These are phyloP conservation scores for Ophiodon elongatus DNA, from an alignment of 2,113 vertebrate genomes.

Conservation along the genomic window DNA sequence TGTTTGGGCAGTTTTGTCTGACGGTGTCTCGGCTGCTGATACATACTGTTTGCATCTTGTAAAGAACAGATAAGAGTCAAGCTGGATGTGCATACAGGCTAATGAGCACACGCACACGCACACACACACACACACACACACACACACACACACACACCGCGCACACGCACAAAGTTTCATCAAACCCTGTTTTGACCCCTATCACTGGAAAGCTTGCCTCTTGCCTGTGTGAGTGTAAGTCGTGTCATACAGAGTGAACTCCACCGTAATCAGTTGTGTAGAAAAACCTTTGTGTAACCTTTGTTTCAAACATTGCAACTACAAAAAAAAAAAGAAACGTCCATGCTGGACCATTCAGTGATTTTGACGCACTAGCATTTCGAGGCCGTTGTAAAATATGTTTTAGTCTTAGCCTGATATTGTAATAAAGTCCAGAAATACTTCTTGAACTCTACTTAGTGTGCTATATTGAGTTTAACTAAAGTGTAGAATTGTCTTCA, in stretches of 20 bases:
- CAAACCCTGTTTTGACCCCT: slow-evolving; percentile 60
- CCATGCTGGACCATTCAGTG: slow-evolving; percentile 19
- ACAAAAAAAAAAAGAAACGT: not conserved
- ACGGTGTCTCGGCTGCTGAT: slow-evolving; percentile 2
- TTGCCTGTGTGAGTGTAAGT: slow-evolving; percentile 29
- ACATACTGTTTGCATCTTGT: slow-evolving; percentile 12
- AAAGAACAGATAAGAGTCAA: slow-evolving; percentile 29
- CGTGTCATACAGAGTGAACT: slow-evolving; percentile 14
- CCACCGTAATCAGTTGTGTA: not conserved
- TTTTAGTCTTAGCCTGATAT: not conserved
- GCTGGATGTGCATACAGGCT: slow-evolving; percentile 2
- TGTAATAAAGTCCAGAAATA: slow-evolving; percentile 8
- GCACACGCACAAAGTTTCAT: slow-evolving; percentile 17
- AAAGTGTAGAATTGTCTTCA: slow-evolving; percentile 7
- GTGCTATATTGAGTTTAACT: slow-evolving; percentile 42
- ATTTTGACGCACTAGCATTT: slow-evolving; percentile 19
- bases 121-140: slow-evolving; percentile 2
- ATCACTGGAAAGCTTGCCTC: slow-evolving; percentile 6
- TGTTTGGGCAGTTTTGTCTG: slow-evolving; percentile 11
- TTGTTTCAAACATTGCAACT: not conserved
- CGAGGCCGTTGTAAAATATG: not conserved
- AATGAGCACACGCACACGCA: slow-evolving; percentile 4
- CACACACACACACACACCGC: not conserved
- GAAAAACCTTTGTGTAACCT: slow-evolving; percentile 20
- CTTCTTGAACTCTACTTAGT: slow-evolving; percentile 18